Evolutionary conservation across 2,113 vertebrate species (phyloP).

Genomic region (Pedetes capensis): DNA sequence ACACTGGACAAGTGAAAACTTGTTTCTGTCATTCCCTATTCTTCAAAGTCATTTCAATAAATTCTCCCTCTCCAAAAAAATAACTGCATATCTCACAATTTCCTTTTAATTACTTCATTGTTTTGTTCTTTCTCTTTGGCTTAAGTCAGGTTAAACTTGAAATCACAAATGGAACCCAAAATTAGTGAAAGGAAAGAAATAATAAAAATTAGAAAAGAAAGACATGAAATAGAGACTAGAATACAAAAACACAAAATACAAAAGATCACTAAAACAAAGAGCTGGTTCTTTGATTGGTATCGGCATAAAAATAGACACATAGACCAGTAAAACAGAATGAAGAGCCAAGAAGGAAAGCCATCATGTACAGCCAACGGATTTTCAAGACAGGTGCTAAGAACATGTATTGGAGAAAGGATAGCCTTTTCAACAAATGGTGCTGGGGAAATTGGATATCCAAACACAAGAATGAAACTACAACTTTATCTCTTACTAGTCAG

Average conservation of each 20-base stretch:
- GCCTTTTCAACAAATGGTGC: neutral
- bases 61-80: neutral
- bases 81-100: neutral
- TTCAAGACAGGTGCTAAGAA: too few species aligned
- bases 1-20: neutral
- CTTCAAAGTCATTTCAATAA: slow-evolving; percentile 16
- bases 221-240: neutral
- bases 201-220: neutral
- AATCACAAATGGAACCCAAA: slow-evolving; percentile 20
- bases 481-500: neutral
- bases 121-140: slow-evolving; percentile 5
- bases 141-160: slow-evolving; percentile 22
- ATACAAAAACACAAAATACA: neutral
- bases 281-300: neutral
- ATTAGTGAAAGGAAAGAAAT: neutral
- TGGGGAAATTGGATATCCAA: neutral
- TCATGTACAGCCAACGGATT: too few species aligned
- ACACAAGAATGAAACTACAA: too few species aligned
- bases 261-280: neutral
- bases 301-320: neutral
- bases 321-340: neutral
- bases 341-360: too few species aligned
- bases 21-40: neutral
- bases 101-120: neutral
- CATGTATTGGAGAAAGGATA: neutral